Base-by-base conservation (phyloP, 2,888 invertebrate species). In the Macropis europaea region DNA sequence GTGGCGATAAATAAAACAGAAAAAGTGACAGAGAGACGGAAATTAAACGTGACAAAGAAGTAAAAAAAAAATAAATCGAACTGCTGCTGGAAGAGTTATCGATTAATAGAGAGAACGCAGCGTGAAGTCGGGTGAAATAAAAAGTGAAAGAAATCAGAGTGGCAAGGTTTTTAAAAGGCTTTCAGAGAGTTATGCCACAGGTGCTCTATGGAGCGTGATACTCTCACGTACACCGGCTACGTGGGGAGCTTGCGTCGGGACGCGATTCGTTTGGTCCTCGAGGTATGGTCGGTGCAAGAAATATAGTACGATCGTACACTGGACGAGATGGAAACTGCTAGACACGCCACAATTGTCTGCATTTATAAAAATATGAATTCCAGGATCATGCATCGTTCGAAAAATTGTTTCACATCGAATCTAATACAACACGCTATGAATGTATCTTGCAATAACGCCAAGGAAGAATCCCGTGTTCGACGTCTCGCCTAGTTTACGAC, bases 191-290 rank as follows among this genome's bases (percentile, higher is more conserved):
- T 77, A 77, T 67, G 75, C 74, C 71, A 76, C 68, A 76, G 76
- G 77, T 79, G 76, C 78, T 77, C 78, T 78, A 76, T 74, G 74
- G 78, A 78, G 74, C 71, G 80, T 80, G 77, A 78, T 73, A 60
- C 70, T 74, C 69, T 80, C 77, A 72, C 76, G 79, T 71, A 75
- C 75, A 75, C 72, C 73, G 71, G 74, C 77, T 79, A 77, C 79
- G 79, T 77, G 79, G 63, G 34, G 19, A 40, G 32, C 59, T 54
- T 52, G 42, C 62, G 38, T 61, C 66, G 64, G 32, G 30, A 38
- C 63, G 63, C 70, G 66, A 22, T 57, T 53, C 6, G 32, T 19
- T 22, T 4, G 32, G 34, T n/a, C 50, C 17, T 36, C 40, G 9
- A 7, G 52, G 3, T 5, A 17, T 11, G 2, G 15, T 24, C 22